Evolutionary conservation across 2,113 vertebrate species (phyloP), one percentile per base, ranked within the genome.

Genomic region (Paracanthobrama guichenoti): DNA sequence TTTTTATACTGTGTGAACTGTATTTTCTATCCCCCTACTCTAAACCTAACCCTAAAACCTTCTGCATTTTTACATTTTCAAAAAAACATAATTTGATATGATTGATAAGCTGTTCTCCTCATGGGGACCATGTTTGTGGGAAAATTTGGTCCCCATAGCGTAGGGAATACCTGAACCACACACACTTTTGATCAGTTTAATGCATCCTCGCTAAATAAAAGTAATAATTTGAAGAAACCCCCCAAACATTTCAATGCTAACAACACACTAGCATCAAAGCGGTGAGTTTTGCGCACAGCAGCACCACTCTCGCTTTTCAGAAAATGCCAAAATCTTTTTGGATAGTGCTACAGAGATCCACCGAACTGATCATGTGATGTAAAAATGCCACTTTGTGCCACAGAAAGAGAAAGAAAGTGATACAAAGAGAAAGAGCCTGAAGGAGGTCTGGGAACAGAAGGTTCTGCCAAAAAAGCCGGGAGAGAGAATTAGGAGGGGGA

Each of bases 351-450:
- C 83, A 90, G 81, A 18, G 77, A 90, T 88, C 90, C 89, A 89
- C 89, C 83, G 86, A 85, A 79, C 62, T 67, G 66, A 75, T 83
- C 73, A 84, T 89, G 88, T 88, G 85, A 92, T 85, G 90, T 88
- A 86, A 79, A 87, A 84, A 75, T 87, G 88, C 86, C 88, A 89
- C 83, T 90, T 57, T 84, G 84, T 91, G 90, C 89, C 90, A 90
- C 83, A 88, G 85, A 88, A 86, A 84, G 84, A 79, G 86, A 87
- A 66, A 81, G 59, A 79, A 67, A 81, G 85, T 73, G 86, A 78
- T 66, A 57, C 50, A 28, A 79, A 82, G 79, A 83, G 83, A 79
- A 84, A 88, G 81, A 90, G 81, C 82, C 71, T 9, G 57, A 75
- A 79, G 87, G 84, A 84, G 75, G 42, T 89, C 31, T 71, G 69